Evolutionary conservation across 2,113 vertebrate genomes (phyloP), one percentile per base, ranked within the genome.

Genomic region (Rhabdornis inornatus): DNA sequence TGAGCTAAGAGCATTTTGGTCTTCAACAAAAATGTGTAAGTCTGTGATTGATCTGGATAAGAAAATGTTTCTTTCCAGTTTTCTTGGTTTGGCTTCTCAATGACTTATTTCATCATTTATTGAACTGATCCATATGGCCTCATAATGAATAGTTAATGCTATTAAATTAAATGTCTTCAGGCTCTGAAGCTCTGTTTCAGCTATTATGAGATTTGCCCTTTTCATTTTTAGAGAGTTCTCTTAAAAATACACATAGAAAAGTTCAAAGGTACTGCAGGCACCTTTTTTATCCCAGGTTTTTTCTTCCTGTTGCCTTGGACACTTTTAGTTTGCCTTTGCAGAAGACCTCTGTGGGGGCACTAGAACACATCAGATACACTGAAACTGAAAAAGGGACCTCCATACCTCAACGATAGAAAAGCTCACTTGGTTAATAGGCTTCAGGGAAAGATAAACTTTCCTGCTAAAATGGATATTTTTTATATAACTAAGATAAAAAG

Each of bases 71-170:
- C 42, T 83, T 50, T 25, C 33, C 39, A 42, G 12, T 60, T 13
- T 40, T 82, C 52, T 71, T 52, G 22, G 28, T 44, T 74, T 69
- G 39, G 13, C 47, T 68, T 52, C 52, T 60, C 21, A 23, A 64
- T 25, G 89, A 91, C 37, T 75, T 64, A 68, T 81, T 93, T 81
- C 35, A 77, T 83, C 52, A 24, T 71, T 91, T 83, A 53, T 50
- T 85, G 60, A 91, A 45, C 40, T 1, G 7, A 52, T 79, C 44
- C 31, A 24, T 83, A 49, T 77, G 63, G 30, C 57, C 31, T 93
- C 42, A 83, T 40, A 86, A 83, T 65, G 39, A 93, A 88, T 65
- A 87, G 66, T 79, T 94, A 92, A 91, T 89, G 66, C 40, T 57
- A 20, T 45, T 45, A 69, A 82, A 94, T 82, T 85, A 92, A 89